Conservation (phyloP, 2,113 vertebrate species). For the Alectura lathami region DNA sequence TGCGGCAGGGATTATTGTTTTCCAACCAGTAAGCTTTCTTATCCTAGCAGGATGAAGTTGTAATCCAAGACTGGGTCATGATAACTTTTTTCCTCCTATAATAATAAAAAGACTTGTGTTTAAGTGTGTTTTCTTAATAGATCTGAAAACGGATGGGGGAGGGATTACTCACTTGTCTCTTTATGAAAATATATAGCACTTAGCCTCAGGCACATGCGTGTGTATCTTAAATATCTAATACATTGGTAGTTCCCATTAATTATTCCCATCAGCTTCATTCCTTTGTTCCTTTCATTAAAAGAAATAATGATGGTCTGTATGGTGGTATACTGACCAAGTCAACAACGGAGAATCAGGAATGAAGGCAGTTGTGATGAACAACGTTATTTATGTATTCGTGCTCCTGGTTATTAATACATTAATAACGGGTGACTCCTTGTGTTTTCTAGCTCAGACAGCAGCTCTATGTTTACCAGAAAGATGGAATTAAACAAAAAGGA, state of each 20-base stretch:
- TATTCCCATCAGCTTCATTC: conserved; percentile 2
- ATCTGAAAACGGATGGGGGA: not conserved
- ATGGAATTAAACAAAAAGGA: not conserved
- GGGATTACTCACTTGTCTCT: not conserved
- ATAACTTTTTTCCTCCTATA: not conserved
- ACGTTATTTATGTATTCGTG: not conserved
- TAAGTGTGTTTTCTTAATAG: not conserved
- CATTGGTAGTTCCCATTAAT: not conserved
- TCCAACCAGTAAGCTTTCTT: not conserved
- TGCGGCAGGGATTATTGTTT: not conserved
- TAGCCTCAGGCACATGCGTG: not conserved
- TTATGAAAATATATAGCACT: not conserved
- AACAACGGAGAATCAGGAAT: conserved; percentile 1
- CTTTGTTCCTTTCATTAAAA: conserved; percentile 8
- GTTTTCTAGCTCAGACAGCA: not conserved
- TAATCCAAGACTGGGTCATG: not conserved
- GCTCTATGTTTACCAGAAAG: not conserved
- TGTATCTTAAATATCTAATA: not conserved
- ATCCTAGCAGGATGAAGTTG: not conserved
- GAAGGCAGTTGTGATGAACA: not conserved
- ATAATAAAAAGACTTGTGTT: not conserved
- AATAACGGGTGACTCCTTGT: not conserved
- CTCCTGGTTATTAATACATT: not conserved
- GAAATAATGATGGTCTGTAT: not conserved
- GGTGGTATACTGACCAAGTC: not conserved